A percentile compares a stretch with the other conserved stretches of the same genome.
These are phyloP conservation scores for Zoroaster sp. DNA, from an alignment of 53 echinoderm and acorn worm genomes.

Conservation along the genomic window DNA sequence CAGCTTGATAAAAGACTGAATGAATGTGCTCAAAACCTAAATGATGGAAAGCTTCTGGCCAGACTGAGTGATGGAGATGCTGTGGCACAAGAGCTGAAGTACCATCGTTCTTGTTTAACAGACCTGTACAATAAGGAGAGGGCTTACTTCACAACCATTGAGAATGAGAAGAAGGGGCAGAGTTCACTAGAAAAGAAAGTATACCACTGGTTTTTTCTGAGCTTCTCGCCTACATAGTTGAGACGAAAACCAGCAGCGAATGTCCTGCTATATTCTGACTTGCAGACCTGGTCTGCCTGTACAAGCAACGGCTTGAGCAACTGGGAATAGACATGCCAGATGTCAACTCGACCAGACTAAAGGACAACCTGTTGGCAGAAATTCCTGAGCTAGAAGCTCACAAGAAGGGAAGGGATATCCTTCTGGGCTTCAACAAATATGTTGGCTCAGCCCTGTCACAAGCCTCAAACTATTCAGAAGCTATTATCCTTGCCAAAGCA, in stretches of 20 bases:
- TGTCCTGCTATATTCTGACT: constrained; percentile 30
- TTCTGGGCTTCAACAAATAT: constrained; percentile 27
- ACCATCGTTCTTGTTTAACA: constrained; percentile 22
- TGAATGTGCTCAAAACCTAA: not conserved
- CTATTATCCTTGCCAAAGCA: constrained; percentile 56
- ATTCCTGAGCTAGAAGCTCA: constrained; percentile 44
- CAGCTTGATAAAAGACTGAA: constrained; percentile 2
- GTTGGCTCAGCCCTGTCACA: constrained; percentile 11
- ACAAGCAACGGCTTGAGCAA: constrained; percentile 45
- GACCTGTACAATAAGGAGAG: constrained; percentile 45
- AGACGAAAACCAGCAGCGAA: not conserved
- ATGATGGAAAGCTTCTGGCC: constrained; percentile 23
- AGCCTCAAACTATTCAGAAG: constrained; percentile 16
- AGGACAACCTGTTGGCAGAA: constrained; percentile 25
- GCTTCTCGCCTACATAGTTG: not conserved
- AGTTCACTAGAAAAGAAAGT: not conserved
- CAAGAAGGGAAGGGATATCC: constrained; percentile 50
- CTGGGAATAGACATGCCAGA: constrained; percentile 1
- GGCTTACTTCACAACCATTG: not conserved
- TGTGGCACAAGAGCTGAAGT: constrained; percentile 43
- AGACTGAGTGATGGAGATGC: constrained; percentile 25
- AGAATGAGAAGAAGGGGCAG: not conserved
- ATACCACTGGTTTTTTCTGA: not conserved
- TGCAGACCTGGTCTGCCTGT: constrained; percentile 5
- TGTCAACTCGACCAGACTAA: constrained; percentile 53